Evolutionary conservation across 2,113 vertebrate genomes (phyloP).

Genomic region (Hassar affinis): DNA sequence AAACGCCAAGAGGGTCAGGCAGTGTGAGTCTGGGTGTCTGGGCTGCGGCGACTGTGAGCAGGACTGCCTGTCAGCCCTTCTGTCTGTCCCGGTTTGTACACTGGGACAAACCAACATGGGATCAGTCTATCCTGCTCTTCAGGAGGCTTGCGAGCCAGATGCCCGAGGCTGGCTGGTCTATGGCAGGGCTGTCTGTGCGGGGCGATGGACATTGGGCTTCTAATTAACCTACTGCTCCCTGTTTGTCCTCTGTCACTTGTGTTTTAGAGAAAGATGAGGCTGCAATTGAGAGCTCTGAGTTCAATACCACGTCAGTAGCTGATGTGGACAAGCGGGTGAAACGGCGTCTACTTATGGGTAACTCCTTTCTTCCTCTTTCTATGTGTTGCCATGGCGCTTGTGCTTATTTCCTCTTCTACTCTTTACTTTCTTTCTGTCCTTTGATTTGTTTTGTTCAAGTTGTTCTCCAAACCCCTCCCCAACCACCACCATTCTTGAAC

Average conservation of each 20-base stretch:
- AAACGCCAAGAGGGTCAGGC: conserved; percentile 81
- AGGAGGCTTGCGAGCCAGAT: conserved; percentile 16
- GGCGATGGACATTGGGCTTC: conserved; percentile 87
- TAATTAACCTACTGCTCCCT: conserved; percentile 99
- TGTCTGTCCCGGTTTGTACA: not conserved
- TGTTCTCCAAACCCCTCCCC: conserved; percentile 34
- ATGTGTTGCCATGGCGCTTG: conserved; percentile 89
- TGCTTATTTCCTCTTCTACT: conserved; percentile 73
- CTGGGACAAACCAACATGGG: conserved; percentile 24
- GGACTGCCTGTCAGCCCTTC: conserved; percentile 19
- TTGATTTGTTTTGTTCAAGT: conserved; percentile 68
- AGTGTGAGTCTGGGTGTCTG: conserved; percentile 48
- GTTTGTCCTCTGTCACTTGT: conserved; percentile 99
- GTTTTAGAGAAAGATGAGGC: conserved; percentile 99
- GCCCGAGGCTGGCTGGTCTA: conserved; percentile 41
- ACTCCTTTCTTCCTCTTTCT: conserved; percentile 99
- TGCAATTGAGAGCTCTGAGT: conserved; percentile 99
- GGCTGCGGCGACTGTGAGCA: conserved; percentile 9
- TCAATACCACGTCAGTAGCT: conserved; percentile 99
- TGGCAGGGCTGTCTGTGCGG: conserved; percentile 71
- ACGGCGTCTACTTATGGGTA: conserved; percentile 99
- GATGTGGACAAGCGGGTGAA: conserved; percentile 99
- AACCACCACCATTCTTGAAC: conserved; percentile 35
- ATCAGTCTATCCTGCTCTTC: conserved; percentile 17
- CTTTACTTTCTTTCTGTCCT: conserved; percentile 82